These are phyloP conservation scores for Channa argus DNA, from an alignment of 2,113 vertebrate species.

Conservation along the genomic window DNA sequence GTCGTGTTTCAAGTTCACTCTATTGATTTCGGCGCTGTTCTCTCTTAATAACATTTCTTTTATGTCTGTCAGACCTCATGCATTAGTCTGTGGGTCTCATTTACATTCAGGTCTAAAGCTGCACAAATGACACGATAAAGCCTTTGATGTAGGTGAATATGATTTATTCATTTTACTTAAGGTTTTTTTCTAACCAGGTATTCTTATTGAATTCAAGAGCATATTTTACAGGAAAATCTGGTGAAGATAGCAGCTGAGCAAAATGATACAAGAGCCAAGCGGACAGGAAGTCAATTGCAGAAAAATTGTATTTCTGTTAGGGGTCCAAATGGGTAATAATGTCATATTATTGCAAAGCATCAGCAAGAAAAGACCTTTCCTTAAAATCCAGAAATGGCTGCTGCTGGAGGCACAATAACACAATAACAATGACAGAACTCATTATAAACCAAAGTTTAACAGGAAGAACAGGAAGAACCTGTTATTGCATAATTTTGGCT, in stretches of 20 bases:
- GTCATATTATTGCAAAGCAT: not conserved
- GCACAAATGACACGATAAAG: constrained; percentile 72
- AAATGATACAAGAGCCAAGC: not conserved
- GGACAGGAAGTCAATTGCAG: not conserved
- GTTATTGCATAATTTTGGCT: too few relatives aligned
- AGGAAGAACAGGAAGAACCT: too few relatives aligned
- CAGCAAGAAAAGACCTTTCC: too few relatives aligned
- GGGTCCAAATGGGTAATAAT: not conserved
- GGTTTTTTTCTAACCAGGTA: not conserved
- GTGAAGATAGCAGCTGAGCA: not conserved
- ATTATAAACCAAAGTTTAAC: too few relatives aligned
- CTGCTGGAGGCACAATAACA: too few relatives aligned
- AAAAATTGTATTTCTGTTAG: not conserved
- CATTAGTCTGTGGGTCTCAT: constrained; percentile 84
- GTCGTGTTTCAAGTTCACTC: constrained; percentile 90
- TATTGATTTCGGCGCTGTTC: constrained; percentile 93
- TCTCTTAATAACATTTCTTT: constrained; percentile 91
- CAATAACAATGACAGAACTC: too few relatives aligned
- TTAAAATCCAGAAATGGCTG: not conserved
- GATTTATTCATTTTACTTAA: constrained; percentile 56
- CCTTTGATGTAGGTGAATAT: constrained; percentile 71
- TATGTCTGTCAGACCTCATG: constrained; percentile 77
- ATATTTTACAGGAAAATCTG: not conserved
- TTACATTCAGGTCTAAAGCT: constrained; percentile 93
- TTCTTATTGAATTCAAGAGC: not conserved